Base-by-base conservation (phyloP, 2,888 invertebrate species). In the Orthonychiurus folsomi region DNA sequence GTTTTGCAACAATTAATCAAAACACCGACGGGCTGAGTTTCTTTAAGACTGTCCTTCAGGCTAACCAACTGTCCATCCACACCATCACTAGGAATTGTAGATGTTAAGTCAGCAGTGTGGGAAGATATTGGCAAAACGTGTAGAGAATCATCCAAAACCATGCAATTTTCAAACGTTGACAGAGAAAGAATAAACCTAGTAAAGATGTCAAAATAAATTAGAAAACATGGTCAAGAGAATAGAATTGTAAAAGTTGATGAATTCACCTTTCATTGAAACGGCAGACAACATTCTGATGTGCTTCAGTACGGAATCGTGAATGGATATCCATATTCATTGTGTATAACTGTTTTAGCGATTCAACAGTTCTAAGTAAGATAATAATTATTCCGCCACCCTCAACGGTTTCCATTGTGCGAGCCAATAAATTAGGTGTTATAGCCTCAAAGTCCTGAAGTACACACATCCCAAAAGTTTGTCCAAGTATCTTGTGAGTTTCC, bases 241-340 rank as follows among this genome's bases (percentile, higher is more conserved):
- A 37, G 37, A 37, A 9, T 9, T 37, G 37, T 37, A 5, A 37
- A 37, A 37, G 15, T 37, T 15, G 37, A 37, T 9, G 15, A 55
- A 60, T 71, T 50, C 66, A 81, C 79, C 97, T 83, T 79, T 99
- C 97, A 78, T 99, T 99, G 77, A 99, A 99, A 62, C 97, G 81
- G 65, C 92, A 90, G 18, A 92, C 88, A 20, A 99, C 85, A 74
- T 91, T 87, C 75, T 88, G 85, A 76, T 96, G 91, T 0, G 94
- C 89, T 80, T 97, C 96, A 0, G 97, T 99, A 70, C 96, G 84
- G 76, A 90, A 94, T 72, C 92, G 83, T 68, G 91, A 86, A 80
- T 99, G 99, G 1, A 99, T 95, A 81, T 99, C 99, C 99, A 99
- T 99, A 68, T 87, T 87, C 82, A 99, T 88, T 0, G 96, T 89